A percentile compares a stretch with the other conserved stretches of the same genome.
Evolutionary conservation across 92 coral and sea anemone genomes (phyloP).

Genomic region (Epizoanthus ramosus): DNA sequence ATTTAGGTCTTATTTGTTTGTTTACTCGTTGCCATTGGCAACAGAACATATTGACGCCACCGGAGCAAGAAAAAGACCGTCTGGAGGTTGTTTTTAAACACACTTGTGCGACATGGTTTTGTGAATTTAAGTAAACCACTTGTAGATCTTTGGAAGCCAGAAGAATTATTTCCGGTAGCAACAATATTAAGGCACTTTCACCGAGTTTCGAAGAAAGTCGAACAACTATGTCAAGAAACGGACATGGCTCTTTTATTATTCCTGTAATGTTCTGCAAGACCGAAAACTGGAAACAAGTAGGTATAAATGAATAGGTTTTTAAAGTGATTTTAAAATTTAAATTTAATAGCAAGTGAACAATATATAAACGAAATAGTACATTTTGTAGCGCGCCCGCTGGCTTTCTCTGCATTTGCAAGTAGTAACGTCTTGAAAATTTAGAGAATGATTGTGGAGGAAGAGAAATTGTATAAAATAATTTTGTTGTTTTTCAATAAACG

Average conservation of each 20-base stretch:
- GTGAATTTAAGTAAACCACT: slow-evolving; percentile 28
- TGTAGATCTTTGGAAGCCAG: slow-evolving; percentile 4
- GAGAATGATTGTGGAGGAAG: not conserved
- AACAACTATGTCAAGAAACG: too few species aligned
- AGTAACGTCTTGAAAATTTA: too few species aligned
- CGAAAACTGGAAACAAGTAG: too few species aligned
- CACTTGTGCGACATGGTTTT: slow-evolving; percentile 1
- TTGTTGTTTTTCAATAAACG: slow-evolving; percentile 1
- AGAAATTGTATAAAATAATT: not conserved
- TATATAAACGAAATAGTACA: too few species aligned
- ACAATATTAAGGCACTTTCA: not conserved
- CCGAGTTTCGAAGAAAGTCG: too few species aligned
- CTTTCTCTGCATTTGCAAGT: too few species aligned
- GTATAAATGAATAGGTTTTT: too few species aligned
- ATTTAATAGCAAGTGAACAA: too few species aligned
- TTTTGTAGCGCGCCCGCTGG: too few species aligned
- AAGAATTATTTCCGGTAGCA: slow-evolving; percentile 32
- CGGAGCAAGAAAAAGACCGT: not conserved
- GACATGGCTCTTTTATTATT: too few species aligned
- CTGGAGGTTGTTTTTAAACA: not conserved
- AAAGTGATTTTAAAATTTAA: too few species aligned
- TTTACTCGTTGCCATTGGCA: slow-evolving; percentile 23
- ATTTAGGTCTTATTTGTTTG: slow-evolving; percentile 20
- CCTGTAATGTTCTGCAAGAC: too few species aligned
- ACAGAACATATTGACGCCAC: slow-evolving; percentile 12